These are phyloP conservation scores for Thera britannica DNA, from an alignment of 2,888 invertebrate genomes.

Conservation along the genomic window DNA sequence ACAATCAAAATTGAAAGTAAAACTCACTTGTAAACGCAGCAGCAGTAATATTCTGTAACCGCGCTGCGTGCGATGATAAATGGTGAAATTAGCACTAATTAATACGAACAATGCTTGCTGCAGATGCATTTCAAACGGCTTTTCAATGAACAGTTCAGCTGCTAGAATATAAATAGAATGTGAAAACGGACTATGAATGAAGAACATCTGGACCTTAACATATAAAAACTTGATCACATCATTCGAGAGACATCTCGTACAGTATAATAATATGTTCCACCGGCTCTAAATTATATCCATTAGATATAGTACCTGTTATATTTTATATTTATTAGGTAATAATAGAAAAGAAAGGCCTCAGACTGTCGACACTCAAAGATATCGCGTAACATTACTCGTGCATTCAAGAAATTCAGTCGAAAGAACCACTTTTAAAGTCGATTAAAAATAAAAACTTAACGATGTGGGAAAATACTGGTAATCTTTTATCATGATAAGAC, in stretches of 20 bases:
- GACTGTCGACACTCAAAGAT: neutral
- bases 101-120: conserved; percentile 39
- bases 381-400: neutral
- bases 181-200: neutral
- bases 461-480: conserved; percentile 1
- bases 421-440: neutral
- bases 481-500: conserved; percentile 8
- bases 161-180: conserved; percentile 7
- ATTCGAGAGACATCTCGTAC: too few relatives aligned
- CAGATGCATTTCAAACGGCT: conserved; percentile 39
- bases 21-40: conserved; percentile 27
- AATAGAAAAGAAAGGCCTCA: neutral
- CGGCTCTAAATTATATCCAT: too few relatives aligned
- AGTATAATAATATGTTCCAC: too few relatives aligned
- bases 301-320: too few relatives aligned
- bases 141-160: conserved; percentile 21
- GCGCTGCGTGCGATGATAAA: conserved; percentile 45
- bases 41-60: conserved; percentile 39
- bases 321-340: neutral
- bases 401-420: neutral
- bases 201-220: neutral
- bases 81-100: conserved; percentile 50
- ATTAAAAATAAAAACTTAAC: neutral
- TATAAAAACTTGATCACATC: too few relatives aligned
- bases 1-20: conserved; percentile 9